Conservation (phyloP, 2,113 vertebrate species). For the Chelonoidis abingdonii region DNA sequence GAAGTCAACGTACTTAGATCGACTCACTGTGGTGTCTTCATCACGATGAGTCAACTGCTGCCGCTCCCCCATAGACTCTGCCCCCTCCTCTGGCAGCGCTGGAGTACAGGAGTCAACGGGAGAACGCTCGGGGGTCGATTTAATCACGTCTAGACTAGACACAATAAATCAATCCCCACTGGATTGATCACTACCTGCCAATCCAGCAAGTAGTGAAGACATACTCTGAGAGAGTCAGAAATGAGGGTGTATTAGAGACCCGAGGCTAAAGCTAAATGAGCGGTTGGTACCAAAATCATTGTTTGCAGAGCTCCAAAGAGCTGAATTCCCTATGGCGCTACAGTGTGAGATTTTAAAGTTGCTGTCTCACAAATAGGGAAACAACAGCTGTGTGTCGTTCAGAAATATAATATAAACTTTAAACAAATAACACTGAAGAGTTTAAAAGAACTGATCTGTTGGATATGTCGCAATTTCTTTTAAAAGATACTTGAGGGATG, state of each 20-base stretch:
- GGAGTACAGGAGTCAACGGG: too few species aligned
- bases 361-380: background rate
- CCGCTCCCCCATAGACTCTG: too few species aligned
- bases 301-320: background rate
- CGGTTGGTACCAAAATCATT: background rate
- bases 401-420: background rate
- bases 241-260: background rate
- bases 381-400: background rate
- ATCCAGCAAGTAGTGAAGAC: too few species aligned
- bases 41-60: too few species aligned
- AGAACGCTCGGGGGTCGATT: too few species aligned
- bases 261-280: background rate
- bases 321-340: background rate
- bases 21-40: too few species aligned
- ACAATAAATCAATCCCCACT: too few species aligned
- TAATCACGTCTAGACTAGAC: too few species aligned
- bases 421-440: background rate
- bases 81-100: rapidly evolving
- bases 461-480: background rate
- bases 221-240: constrained; percentile 32
- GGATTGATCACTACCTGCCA: too few species aligned
- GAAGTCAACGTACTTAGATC: too few species aligned
- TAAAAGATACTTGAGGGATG: background rate
- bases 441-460: background rate
- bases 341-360: background rate